Percentiles rank a stretch among this genome's conserved stretches.
Evolutionary conservation across 2,888 invertebrate genomes (phyloP).

Genomic region (Fragum whitleyi): DNA sequence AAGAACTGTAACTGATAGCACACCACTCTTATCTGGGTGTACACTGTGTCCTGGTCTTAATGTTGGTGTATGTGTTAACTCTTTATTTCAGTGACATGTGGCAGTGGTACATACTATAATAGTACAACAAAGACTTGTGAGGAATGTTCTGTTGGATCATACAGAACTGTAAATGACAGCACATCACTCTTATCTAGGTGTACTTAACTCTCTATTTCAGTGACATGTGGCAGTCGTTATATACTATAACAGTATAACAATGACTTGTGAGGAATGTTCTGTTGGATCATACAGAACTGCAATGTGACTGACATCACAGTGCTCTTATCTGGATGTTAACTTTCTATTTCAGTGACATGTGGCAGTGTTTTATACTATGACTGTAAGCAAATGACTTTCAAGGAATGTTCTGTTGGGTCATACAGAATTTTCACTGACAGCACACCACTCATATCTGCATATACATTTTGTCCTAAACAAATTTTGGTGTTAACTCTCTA

Average conservation of each 20-base stretch:
- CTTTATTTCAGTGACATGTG: constrained; percentile 46
- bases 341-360: constrained; percentile 41
- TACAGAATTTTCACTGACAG: constrained; percentile 29
- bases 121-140: constrained; percentile 6
- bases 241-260: constrained; percentile 29
- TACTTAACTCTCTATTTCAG: too few species aligned
- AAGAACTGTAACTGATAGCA: constrained; percentile 29
- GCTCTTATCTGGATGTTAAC: constrained; percentile 34
- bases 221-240: constrained; percentile 54
- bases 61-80: constrained; percentile 51
- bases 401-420: constrained; percentile 30
- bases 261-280: constrained; percentile 35
- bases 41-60: constrained; percentile 39
- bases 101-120: constrained; percentile 50
- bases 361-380: constrained; percentile 52
- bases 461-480: constrained; percentile 48
- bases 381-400: not conserved
- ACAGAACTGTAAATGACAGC: constrained; percentile 27
- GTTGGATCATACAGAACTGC: constrained; percentile 43
- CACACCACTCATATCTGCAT: constrained; percentile 37
- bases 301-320: constrained; percentile 25
- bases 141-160: constrained; percentile 40
- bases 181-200: constrained; percentile 40
- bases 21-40: constrained; percentile 39
- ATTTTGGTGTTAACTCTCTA: constrained; percentile 26